Evolutionary conservation across 2,113 vertebrate genomes (phyloP).

Genomic region (Triplophysa dalaica): DNA sequence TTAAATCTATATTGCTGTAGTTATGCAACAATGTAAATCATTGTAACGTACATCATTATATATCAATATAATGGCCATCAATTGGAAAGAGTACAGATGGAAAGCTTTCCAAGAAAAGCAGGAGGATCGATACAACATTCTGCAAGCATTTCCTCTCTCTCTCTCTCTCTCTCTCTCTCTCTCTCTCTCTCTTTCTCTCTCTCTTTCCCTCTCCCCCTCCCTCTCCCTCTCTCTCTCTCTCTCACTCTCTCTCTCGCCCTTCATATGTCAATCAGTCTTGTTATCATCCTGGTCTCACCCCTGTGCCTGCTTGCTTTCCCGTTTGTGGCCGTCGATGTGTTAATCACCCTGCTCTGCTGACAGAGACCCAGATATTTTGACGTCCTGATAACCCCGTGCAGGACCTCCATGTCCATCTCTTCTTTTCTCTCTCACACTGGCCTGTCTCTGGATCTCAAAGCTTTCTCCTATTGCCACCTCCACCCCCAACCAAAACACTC

Average conservation of each 20-base stretch:
- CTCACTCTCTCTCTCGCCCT: constrained; percentile 48
- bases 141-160: constrained; percentile 49
- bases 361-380: constrained; percentile 72
- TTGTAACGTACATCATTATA: neutral
- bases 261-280: constrained; percentile 64
- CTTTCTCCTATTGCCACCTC: constrained; percentile 46
- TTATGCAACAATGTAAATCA: neutral
- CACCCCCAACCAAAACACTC: constrained; percentile 52
- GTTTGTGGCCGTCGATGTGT: constrained; percentile 58
- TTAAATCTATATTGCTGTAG: neutral
- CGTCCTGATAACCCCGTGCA: constrained; percentile 67
- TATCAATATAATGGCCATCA: constrained; percentile 11
- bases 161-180: constrained; percentile 41
- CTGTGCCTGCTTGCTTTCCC: constrained; percentile 51
- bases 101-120: constrained; percentile 22
- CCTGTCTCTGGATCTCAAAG: constrained; percentile 49
- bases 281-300: constrained; percentile 64
- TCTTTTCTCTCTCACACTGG: constrained; percentile 52
- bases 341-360: constrained; percentile 69
- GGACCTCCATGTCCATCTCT: constrained; percentile 47
- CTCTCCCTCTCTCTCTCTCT: constrained; percentile 41
- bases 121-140: constrained; percentile 53
- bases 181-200: constrained; percentile 39
- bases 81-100: constrained; percentile 45
- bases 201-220: no score